Conservation (phyloP, 2,797 vertebrate genomes). For the Anableps anableps region DNA sequence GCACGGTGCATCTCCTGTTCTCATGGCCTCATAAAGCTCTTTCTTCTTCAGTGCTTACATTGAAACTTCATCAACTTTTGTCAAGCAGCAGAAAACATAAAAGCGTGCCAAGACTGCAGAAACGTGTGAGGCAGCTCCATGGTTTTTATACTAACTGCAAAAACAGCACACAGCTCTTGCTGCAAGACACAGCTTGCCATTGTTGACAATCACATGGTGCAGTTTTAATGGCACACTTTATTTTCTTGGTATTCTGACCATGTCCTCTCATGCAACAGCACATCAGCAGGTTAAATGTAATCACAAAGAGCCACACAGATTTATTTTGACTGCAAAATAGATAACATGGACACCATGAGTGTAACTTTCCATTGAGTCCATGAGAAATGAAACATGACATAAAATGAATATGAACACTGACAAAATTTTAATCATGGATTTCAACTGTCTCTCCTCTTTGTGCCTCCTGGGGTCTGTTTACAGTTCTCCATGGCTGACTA, state of each 20-base stretch:
- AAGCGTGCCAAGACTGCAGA: slow-evolving; percentile 65
- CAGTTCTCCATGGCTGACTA: slow-evolving; percentile 58
- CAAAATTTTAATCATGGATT: background rate
- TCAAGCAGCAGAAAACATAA: slow-evolving; percentile 24
- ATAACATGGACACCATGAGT: slow-evolving; percentile 1
- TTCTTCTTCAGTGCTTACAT: slow-evolving; percentile 9
- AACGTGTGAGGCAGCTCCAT: slow-evolving; percentile 49
- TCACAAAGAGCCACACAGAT: background rate
- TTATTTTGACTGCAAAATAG: slow-evolving; percentile 11
- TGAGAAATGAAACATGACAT: background rate
- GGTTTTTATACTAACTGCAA: background rate
- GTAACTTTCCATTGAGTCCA: background rate
- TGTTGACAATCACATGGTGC: slow-evolving; percentile 49
- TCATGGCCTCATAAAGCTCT: slow-evolving; percentile 8
- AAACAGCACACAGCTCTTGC: slow-evolving; percentile 16
- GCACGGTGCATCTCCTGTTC: background rate
- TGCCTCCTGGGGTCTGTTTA: slow-evolving; percentile 35
- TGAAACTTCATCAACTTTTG: slow-evolving; percentile 38
- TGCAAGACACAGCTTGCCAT: slow-evolving; percentile 70
- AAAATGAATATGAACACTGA: background rate
- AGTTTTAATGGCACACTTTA: slow-evolving; percentile 52
- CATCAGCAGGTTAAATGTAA: slow-evolving; percentile 9
- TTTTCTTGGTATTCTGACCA: slow-evolving; percentile 45
- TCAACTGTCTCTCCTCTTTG: background rate
- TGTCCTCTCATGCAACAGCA: slow-evolving; percentile 52